A percentile compares a stretch with the other conserved stretches of the same genome.
Evolutionary conservation across 1,140 invertebrate species (phyloP).

Genomic region (Campoletis sonorensis): DNA sequence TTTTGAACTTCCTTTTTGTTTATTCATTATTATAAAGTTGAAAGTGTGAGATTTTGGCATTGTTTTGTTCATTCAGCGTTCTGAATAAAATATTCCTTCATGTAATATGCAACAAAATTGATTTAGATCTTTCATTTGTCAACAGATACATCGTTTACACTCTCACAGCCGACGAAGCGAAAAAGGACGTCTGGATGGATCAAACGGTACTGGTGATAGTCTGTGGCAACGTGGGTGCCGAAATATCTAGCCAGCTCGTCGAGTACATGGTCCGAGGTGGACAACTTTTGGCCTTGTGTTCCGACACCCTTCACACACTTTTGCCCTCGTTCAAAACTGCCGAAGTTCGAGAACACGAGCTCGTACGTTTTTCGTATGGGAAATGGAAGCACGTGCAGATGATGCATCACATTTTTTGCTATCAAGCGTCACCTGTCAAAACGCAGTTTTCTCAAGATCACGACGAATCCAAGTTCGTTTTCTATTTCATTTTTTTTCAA

Average conservation of each 20-base stretch:
- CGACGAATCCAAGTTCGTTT: conserved; percentile 77
- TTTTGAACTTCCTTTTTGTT: too few relatives aligned
- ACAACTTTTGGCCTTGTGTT: conserved; percentile 88
- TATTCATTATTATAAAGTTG: too few relatives aligned
- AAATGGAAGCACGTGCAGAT: conserved; percentile 89
- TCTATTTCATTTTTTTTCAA: conserved; percentile 19
- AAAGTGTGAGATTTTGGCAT: too few relatives aligned
- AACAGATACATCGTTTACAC: conserved; percentile 86
- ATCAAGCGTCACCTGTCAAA: conserved; percentile 88
- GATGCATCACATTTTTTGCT: conserved; percentile 92
- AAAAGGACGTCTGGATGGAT: conserved; percentile 82
- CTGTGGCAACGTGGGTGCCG: conserved; percentile 83
- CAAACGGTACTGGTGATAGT: conserved; percentile 86
- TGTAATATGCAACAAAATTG: neutral
- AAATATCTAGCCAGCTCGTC: conserved; percentile 81
- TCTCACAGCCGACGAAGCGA: conserved; percentile 80
- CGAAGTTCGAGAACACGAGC: conserved; percentile 88
- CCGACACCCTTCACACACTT: conserved; percentile 86
- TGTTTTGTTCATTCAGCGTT: too few relatives aligned
- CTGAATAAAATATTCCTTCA: too few relatives aligned
- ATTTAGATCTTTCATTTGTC: neutral
- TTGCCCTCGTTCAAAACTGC: conserved; percentile 88
- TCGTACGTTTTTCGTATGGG: conserved; percentile 89
- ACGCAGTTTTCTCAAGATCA: conserved; percentile 86
- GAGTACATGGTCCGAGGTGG: conserved; percentile 87